A percentile compares a stretch with the other conserved stretches of the same genome.
phyloP scores from a whole-genome alignment of 2,888 invertebrate genomes.

The Spodoptera exigua region DNA sequence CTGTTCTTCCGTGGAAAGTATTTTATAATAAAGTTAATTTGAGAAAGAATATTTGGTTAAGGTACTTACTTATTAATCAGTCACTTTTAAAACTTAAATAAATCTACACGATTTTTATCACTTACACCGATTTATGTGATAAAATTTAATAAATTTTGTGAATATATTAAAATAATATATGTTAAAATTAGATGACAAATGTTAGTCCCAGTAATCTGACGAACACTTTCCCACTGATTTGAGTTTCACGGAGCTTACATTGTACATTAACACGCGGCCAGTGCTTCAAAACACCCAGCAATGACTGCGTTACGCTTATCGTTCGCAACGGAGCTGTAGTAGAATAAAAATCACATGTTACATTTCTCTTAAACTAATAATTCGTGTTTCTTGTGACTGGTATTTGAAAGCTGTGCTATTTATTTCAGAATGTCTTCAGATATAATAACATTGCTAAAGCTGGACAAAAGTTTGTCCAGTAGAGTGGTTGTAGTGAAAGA shows the following conservation, averaged over 20 bases:
- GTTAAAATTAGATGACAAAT: constrained; percentile 45
- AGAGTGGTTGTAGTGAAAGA: constrained; percentile 92
- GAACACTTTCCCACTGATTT: constrained; percentile 44
- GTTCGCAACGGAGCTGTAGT: constrained; percentile 31
- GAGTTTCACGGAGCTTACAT: constrained; percentile 53
- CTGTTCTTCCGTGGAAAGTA: constrained; percentile 16
- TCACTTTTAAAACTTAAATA: constrained; percentile 8
- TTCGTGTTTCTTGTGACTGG: background rate
- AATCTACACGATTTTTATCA: background rate
- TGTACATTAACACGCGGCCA: constrained; percentile 52
- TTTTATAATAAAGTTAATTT: constrained; percentile 8
- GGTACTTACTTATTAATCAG: constrained; percentile 43
- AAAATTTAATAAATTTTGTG: background rate
- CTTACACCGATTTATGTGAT: background rate
- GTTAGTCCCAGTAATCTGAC: constrained; percentile 57
- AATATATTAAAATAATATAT: no score
- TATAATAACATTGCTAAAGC: constrained; percentile 90
- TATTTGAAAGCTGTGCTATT: constrained; percentile 26
- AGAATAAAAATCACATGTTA: constrained; percentile 22
- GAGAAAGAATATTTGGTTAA: background rate
- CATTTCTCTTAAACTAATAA: constrained; percentile 2
- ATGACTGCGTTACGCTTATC: constrained; percentile 63
- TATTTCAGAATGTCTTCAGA: constrained; percentile 90
- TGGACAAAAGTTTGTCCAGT: constrained; percentile 89
- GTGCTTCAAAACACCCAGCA: constrained; percentile 52